Conservation (phyloP, 2,888 invertebrate species). For the Cremastobaeus sp. region DNA sequence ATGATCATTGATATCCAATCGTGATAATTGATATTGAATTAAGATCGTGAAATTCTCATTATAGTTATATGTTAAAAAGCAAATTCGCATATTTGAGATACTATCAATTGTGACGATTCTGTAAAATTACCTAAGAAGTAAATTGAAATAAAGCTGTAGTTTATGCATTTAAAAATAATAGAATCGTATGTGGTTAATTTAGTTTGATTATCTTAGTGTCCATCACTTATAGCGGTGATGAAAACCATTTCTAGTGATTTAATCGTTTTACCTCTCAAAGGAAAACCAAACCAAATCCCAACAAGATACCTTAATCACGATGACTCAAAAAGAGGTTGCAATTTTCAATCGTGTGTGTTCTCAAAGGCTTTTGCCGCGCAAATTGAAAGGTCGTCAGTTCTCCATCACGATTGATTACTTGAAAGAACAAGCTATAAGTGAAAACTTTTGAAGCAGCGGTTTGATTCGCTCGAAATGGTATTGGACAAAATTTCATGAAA, state of each 20-base stretch:
- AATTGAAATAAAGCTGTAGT: too few relatives aligned
- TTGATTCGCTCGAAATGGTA: constrained; percentile 7
- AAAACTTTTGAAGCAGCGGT: constrained; percentile 9
- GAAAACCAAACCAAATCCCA: constrained; percentile 16
- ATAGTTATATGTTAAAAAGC: too few relatives aligned
- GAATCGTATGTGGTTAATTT: too few relatives aligned
- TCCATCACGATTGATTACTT: constrained; percentile 40
- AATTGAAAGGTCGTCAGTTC: constrained; percentile 36
- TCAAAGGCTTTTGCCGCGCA: constrained; percentile 35
- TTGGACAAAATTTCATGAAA: not conserved
- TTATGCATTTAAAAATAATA: too few relatives aligned
- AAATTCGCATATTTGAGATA: too few relatives aligned
- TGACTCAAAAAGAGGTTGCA: constrained; percentile 39
- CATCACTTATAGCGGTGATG: constrained; percentile 3
- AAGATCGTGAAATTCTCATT: too few relatives aligned
- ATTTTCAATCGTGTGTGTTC: constrained; percentile 32
- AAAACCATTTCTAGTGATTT: constrained; percentile 26
- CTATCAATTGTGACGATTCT: too few relatives aligned
- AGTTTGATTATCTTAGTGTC: not conserved
- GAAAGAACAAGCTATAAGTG: constrained; percentile 26
- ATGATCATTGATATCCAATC: too few relatives aligned
- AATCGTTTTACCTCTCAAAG: constrained; percentile 32
- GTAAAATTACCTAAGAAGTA: too few relatives aligned
- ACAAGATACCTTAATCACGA: constrained; percentile 38
- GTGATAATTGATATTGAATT: too few relatives aligned